Conservation (phyloP, 2,113 vertebrate genomes). For the Monarcha castaneiventris region DNA sequence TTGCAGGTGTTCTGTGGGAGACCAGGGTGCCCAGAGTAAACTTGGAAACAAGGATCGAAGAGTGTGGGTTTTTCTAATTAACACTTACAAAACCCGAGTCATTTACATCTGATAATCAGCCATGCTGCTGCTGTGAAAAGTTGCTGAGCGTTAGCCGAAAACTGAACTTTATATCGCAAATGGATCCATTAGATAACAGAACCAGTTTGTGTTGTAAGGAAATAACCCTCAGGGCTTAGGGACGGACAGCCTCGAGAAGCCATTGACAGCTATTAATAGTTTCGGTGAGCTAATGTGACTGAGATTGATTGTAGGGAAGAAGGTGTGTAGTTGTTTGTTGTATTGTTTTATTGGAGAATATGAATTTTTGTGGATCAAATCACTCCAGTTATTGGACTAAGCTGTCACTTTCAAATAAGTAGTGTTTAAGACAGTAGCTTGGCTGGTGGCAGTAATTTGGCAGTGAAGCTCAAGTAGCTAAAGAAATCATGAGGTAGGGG, state of each 20-base stretch:
- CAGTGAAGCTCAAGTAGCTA: not conserved
- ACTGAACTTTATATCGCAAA: rapidly evolving
- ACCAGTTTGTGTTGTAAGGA: not conserved
- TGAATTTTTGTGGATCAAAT: not conserved
- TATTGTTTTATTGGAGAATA: not conserved
- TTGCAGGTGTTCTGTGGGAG: not conserved
- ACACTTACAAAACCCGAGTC: rapidly evolving
- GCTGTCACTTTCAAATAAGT: not conserved
- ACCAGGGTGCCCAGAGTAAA: not conserved
- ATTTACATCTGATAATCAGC: not conserved
- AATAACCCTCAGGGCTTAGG: not conserved
- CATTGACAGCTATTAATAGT: not conserved
- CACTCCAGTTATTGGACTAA: not conserved
- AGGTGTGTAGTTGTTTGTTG: not conserved
- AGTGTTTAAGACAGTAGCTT: not conserved
- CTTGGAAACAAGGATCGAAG: not conserved
- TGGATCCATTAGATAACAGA: not conserved
- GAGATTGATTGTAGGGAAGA: not conserved
- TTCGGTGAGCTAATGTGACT: not conserved
- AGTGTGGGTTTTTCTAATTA: not conserved
- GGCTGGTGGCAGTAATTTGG: not conserved
- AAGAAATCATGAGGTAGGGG: not conserved
- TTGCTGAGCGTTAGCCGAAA: not conserved
- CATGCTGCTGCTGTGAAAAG: not conserved
- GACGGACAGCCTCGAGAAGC: not conserved